Conservation (phyloP, 2,797 vertebrate genomes). For the Chelon auratus region DNA sequence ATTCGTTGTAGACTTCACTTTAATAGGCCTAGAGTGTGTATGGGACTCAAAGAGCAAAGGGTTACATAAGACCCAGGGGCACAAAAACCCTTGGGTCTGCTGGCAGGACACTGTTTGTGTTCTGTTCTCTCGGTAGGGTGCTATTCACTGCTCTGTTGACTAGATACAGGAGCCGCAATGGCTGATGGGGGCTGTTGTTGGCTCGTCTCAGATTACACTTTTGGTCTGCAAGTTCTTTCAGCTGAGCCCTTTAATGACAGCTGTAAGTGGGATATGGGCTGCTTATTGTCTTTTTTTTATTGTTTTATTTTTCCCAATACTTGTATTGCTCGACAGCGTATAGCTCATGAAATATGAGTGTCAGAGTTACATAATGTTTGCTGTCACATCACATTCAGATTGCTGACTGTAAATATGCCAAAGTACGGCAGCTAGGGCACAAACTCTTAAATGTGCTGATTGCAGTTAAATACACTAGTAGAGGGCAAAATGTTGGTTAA, state of each 20-base stretch:
- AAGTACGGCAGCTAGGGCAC: conserved; percentile 22
- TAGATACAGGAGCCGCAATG: conserved; percentile 61
- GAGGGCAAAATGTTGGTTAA: conserved; percentile 2
- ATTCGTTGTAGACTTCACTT: conserved; percentile 11
- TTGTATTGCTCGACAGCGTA: not conserved
- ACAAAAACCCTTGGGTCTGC: conserved; percentile 33
- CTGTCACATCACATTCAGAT: conserved; percentile 28
- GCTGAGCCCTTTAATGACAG: conserved; percentile 37
- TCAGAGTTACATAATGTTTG: conserved; percentile 60
- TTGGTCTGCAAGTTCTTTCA: conserved; percentile 49
- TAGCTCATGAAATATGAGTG: conserved; percentile 32
- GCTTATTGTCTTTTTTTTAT: conserved; percentile 33
- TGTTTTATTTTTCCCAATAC: conserved; percentile 38
- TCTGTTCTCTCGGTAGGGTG: conserved; percentile 55
- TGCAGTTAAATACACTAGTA: conserved; percentile 4
- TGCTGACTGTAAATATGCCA: conserved; percentile 51
- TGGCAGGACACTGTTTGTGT: conserved; percentile 59
- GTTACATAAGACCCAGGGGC: conserved; percentile 48
- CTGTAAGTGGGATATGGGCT: conserved; percentile 22
- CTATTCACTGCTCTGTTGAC: conserved; percentile 71
- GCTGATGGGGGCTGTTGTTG: conserved; percentile 52
- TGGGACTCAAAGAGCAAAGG: conserved; percentile 25
- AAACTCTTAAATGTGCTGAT: conserved; percentile 29
- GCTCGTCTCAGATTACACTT: conserved; percentile 66
- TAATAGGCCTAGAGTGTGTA: conserved; percentile 10